A percentile compares a stretch with the other conserved stretches of the same genome.
These are phyloP conservation scores for Xestia rhomboidea DNA, from an alignment of 2,888 invertebrate species.

Conservation along the genomic window DNA sequence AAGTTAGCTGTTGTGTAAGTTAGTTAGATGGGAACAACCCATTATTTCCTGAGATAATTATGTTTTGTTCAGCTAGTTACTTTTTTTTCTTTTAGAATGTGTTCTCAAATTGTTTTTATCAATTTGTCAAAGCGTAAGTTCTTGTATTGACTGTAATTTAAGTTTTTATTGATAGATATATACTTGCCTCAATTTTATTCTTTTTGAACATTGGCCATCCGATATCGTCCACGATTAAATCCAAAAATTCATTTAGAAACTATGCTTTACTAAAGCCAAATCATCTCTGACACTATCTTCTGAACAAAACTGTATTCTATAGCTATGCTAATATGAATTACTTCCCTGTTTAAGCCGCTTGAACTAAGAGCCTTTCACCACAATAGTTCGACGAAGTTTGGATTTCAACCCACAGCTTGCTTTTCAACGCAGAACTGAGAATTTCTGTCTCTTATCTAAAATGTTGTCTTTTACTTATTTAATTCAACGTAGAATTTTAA, in stretches of 20 bases:
- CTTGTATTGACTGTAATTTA: background rate
- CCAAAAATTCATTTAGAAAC: background rate
- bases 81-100: background rate
- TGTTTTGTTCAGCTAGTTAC: background rate
- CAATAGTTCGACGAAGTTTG: constrained; percentile 58
- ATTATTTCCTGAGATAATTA: background rate
- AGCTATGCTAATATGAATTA: constrained; percentile 3
- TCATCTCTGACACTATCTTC: background rate
- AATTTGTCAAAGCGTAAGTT: background rate
- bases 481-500: constrained; percentile 15
- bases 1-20: background rate
- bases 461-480: constrained; percentile 24
- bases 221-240: background rate
- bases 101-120: background rate
- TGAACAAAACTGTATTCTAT: background rate
- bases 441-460: constrained; percentile 51
- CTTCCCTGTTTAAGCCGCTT: constrained; percentile 31
- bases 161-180: background rate
- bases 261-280: background rate
- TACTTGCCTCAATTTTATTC: background rate
- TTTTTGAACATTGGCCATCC: background rate
- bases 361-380: constrained; percentile 46
- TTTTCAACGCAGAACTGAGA: no score
- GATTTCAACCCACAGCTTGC: constrained; percentile 23
- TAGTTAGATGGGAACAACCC: no score